Conservation (phyloP, 92 coral and sea anemone genomes). For the Pocillopora grandis region DNA sequence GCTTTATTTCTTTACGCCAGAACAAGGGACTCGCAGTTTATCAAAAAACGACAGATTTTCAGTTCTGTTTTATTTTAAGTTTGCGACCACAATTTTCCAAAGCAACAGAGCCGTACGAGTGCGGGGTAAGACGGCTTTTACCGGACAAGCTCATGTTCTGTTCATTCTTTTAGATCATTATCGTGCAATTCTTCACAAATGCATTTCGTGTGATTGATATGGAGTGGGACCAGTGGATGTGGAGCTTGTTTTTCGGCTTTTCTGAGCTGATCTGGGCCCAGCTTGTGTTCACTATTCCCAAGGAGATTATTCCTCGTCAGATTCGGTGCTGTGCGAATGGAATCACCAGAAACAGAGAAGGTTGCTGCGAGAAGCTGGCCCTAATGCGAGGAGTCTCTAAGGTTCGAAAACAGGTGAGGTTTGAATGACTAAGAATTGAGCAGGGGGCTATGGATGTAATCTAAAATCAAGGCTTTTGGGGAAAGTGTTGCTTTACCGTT, state of each 20-base stretch:
- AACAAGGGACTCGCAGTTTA: too few species aligned
- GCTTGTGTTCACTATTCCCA: slow-evolving; percentile 77
- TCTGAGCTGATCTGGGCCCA: slow-evolving; percentile 91
- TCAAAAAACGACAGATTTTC: too few species aligned
- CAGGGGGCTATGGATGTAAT: too few species aligned
- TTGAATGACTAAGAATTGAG: not conserved
- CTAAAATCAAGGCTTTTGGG: too few species aligned
- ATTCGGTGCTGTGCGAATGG: slow-evolving; percentile 78
- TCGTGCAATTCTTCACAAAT: slow-evolving; percentile 74
- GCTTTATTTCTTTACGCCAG: too few species aligned
- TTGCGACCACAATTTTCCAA: too few species aligned
- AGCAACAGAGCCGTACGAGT: too few species aligned
- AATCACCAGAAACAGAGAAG: slow-evolving; percentile 46
- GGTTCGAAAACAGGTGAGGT: slow-evolving; percentile 69
- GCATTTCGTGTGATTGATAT: slow-evolving; percentile 77
- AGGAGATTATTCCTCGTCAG: slow-evolving; percentile 63
- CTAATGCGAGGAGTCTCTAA: slow-evolving; percentile 73
- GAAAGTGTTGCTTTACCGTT: too few species aligned
- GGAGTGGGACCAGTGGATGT: slow-evolving; percentile 90
- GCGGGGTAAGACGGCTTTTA: too few species aligned
- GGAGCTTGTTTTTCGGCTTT: slow-evolving; percentile 86
- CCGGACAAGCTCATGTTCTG: too few species aligned
- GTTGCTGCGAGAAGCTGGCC: slow-evolving; percentile 63
- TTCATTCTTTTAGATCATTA: slow-evolving; percentile 56
- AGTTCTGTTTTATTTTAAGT: too few species aligned